These are phyloP conservation scores for Grammomys dolichurus DNA, from an alignment of 2,113 vertebrate species.

Conservation along the genomic window DNA sequence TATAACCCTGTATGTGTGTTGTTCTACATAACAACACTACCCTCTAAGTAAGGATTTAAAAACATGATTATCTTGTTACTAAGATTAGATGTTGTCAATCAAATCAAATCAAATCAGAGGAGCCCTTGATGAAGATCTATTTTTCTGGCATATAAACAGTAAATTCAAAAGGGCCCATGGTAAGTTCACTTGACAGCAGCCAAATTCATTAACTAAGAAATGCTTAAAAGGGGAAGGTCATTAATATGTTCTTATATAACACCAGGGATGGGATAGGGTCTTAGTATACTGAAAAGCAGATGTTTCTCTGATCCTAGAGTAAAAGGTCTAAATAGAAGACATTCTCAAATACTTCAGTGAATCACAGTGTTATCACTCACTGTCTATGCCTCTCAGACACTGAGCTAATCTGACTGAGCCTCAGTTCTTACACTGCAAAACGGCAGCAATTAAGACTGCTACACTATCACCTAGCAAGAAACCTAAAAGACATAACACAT, in stretches of 20 bases:
- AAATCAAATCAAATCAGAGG: background rate
- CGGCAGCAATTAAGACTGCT: background rate
- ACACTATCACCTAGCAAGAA: background rate
- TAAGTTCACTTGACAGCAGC: conserved; percentile 1
- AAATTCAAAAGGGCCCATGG: background rate
- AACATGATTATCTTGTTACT: background rate
- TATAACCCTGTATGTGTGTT: background rate
- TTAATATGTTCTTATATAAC: background rate
- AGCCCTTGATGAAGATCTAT: background rate
- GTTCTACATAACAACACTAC: conserved; percentile 17
- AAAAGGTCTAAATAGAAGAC: background rate
- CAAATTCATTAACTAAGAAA: conserved; percentile 6
- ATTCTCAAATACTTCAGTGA: background rate
- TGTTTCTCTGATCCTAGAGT: background rate
- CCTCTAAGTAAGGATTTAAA: conserved; percentile 33
- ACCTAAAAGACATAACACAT: background rate
- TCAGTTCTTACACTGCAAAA: background rate
- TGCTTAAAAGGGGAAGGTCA: background rate
- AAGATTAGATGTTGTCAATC: conserved; percentile 1
- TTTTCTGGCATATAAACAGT: conserved; percentile 8
- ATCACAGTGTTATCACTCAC: background rate
- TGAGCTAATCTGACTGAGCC: background rate
- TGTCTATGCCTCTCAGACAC: background rate
- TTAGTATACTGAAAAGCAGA: background rate
- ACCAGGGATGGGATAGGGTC: background rate